Evolutionary conservation across 2,113 vertebrate species (phyloP), one percentile per base, ranked within the genome.

Genomic region (Nannobrachium achirus): DNA sequence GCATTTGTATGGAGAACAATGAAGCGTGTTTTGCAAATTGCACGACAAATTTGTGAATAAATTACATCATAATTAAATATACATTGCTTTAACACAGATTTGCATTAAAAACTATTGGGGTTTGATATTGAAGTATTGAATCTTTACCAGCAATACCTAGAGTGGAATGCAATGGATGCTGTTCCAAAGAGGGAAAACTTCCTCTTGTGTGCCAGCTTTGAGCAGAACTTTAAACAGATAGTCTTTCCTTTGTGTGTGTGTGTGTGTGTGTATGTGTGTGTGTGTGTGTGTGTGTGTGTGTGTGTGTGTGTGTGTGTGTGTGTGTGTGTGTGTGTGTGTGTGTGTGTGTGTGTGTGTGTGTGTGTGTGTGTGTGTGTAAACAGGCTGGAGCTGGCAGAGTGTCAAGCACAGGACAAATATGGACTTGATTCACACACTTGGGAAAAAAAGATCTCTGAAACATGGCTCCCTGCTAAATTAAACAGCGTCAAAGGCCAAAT

Each of bases 361-460:
- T n/a, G 25, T 25, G 25, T 25, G 25, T 25, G 49, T 51, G 49
- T 48, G 59, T 20, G 19, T 14, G 19, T 48, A 15, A n/a, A 13
- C 20, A 48, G 25, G n/a, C 25, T 49, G 48, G 46, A 51, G 25
- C 50, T 50, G 50, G 50, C 15, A 41, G 33, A 13, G 7, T 45
- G 6, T 4, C 1, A 13, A 15, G 7, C n/a, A 41, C 56, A 18
- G 33, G 48, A 33, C 15, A 41, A 40, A 52, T 52, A 40, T 52
- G 49, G 61, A 38, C 49, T 64, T 39, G n/a, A 16, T 64, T 52
- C 25, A 42, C 49, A 65, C 4, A 15, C 38, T 20, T 18, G 8
- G 38, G 16, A 41, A 18, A 33, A 33, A 5, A 18, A 41, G 11
- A 13, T 42, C 20, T 55, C 33, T 39, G 15, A 45, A 44, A 45